A percentile compares a stretch with the other conserved stretches of the same genome.
phyloP scores from a whole-genome alignment of 37 sponge, comb jelly and placozoan genomes.

The Chondrilla cf. caribensis region DNA sequence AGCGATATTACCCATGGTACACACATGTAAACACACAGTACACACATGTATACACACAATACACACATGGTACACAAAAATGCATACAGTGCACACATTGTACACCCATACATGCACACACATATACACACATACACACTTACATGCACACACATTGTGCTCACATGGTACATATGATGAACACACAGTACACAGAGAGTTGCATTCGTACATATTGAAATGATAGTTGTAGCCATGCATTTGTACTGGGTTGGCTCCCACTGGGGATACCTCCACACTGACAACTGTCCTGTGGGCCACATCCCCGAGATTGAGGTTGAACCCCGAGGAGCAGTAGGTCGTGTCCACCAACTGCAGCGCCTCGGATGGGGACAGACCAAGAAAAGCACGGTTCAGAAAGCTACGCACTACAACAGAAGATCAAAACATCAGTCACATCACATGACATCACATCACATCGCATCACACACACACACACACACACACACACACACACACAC shows the following conservation, averaged over 20 bases:
- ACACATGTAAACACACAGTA: too few relatives aligned
- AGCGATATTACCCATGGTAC: too few relatives aligned
- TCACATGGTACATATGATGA: too few relatives aligned
- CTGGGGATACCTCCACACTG: conserved; percentile 38
- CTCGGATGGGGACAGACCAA: not conserved
- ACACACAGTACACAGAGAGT: too few relatives aligned
- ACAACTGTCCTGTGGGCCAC: not conserved
- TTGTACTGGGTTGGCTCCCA: not conserved
- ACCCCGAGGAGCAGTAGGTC: conserved; percentile 21
- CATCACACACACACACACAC: too few relatives aligned
- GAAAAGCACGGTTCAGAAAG: conserved; percentile 29
- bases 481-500: too few relatives aligned
- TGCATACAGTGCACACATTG: too few relatives aligned
- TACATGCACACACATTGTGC: too few relatives aligned
- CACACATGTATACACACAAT: too few relatives aligned
- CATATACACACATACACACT: conserved; percentile 37
- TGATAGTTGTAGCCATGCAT: conserved; percentile 34
- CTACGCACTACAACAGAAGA: conserved; percentile 27
- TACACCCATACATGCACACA: too few relatives aligned
- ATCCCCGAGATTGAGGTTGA: conserved; percentile 35
- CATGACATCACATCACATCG: not conserved
- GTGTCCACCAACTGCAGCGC: not conserved
- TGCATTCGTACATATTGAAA: conserved; percentile 44
- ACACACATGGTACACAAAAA: too few relatives aligned
- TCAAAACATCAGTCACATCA: not conserved